phyloP scores from a whole-genome alignment of 2,888 invertebrate species.

The Drosophila infuscata region DNA sequence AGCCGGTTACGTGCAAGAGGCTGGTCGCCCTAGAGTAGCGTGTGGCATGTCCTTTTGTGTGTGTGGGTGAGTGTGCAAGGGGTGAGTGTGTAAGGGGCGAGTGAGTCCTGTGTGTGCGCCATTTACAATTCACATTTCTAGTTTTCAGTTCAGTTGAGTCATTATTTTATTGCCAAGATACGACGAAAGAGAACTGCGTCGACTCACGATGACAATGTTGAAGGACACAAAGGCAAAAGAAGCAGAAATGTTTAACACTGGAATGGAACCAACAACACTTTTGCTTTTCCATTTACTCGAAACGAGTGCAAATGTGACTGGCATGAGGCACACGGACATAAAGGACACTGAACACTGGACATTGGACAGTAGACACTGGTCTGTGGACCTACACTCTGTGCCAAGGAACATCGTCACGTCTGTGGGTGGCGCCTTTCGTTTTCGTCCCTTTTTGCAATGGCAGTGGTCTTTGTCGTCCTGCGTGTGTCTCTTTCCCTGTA shows the following conservation, averaged over 20 bases:
- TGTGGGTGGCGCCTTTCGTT: slow-evolving; percentile 68
- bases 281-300: slow-evolving; percentile 66
- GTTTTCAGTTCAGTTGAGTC: slow-evolving; percentile 82
- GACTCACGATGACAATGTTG: slow-evolving; percentile 65
- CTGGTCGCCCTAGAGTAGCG: slow-evolving; percentile 42
- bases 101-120: slow-evolving; percentile 67
- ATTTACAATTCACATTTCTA: slow-evolving; percentile 81
- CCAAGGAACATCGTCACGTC: slow-evolving; percentile 53
- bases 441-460: slow-evolving; percentile 57
- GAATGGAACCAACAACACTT: slow-evolving; percentile 63
- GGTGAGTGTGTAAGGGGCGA: slow-evolving; percentile 23
- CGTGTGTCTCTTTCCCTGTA: slow-evolving; percentile 28
- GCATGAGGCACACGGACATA: slow-evolving; percentile 11
- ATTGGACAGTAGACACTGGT: slow-evolving; percentile 6
- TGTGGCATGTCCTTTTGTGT: slow-evolving; percentile 18
- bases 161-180: slow-evolving; percentile 82
- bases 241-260: slow-evolving; percentile 19
- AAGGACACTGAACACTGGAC: slow-evolving; percentile 13
- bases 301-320: slow-evolving; percentile 12
- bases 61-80: slow-evolving; percentile 9
- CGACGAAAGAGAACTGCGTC: slow-evolving; percentile 61
- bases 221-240: slow-evolving; percentile 48
- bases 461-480: slow-evolving; percentile 40
- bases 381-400: slow-evolving; percentile 6
- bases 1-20: slow-evolving; percentile 65